Evolutionary conservation across 1,140 invertebrate species (phyloP).

Genomic region (Portunus trituberculatus): DNA sequence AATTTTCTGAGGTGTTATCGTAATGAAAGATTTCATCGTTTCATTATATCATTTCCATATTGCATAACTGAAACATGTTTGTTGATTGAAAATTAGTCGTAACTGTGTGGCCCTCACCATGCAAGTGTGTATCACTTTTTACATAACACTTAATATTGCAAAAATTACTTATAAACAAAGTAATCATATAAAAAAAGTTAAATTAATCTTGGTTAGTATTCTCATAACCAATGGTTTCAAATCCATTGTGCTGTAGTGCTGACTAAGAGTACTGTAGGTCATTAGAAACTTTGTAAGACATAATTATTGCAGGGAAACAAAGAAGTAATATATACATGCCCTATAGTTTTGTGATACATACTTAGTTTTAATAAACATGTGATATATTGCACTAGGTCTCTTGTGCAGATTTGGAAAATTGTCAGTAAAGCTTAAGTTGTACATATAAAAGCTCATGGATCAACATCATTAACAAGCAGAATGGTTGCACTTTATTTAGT

Average conservation of each 20-base stretch:
- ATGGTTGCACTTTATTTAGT: background rate
- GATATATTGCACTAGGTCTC: background rate
- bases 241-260: background rate
- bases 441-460: background rate
- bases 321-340: background rate
- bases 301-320: background rate
- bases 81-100: background rate
- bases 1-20: background rate
- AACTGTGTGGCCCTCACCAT: background rate
- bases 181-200: background rate
- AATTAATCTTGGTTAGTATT: background rate
- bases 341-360: conserved; percentile 6
- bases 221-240: background rate
- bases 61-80: background rate
- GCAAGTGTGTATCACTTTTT: background rate
- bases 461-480: background rate
- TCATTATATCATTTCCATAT: background rate
- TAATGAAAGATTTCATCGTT: conserved; percentile 2
- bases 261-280: background rate
- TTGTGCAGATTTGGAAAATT: background rate
- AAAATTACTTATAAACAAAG: background rate
- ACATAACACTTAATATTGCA: background rate
- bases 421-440: background rate
- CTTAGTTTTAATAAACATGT: background rate
- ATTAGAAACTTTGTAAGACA: background rate